Base-by-base conservation (phyloP, 2,113 vertebrate genomes). In the Eclectus roratus region DNA sequence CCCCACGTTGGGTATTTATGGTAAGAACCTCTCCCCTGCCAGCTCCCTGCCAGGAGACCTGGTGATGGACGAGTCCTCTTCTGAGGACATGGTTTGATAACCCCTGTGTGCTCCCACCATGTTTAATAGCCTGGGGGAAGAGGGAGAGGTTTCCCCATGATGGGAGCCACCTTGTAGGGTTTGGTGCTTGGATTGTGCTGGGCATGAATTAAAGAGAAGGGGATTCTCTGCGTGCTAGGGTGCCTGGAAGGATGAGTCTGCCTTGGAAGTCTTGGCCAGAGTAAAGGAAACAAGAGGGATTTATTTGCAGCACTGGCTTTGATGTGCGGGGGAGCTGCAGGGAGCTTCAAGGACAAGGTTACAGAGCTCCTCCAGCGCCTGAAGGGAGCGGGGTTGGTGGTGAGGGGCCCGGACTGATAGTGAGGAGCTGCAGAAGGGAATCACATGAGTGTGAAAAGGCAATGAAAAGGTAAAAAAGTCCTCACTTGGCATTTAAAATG, bases 1-100 rank as follows among this genome's bases (percentile, higher is more conserved):
- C 37, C 97, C 96, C 0, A 70, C 82, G 23, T 94, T 93, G 53
- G 89, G 85, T 28, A 97, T 97, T 37, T 97, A 94, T 1, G 79
- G 97, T 97, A 69, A 41, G 93, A 92, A 35, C 39, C 50, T 55
- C 41, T 33, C 31, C 52, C 19, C 58, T 28, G 65, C 35, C 44
- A 55, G 63, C 25, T 43, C 27, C 27, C 68, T 41, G 65, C 29
- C 17, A 3, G 3, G 37, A 37, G 52, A 53, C 4, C 1, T 1
- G 10, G 35, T 29, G 56, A 64, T 1, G 6, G 13, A 43, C 0
- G 0, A 43, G 24, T 43, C 37, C 6, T 7, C 82, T 74, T 18
- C 35, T 17, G 21, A 35, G 23, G 14, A 35, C 4, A 6, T 23
- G 17, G 41, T 61, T 35, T 53, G 60, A 49, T 55, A 23, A 55